Percentiles rank a stretch among this genome's conserved stretches.
Evolutionary conservation across 2,113 vertebrate species (phyloP).

Genomic region (Ceuthmochares aereus): DNA sequence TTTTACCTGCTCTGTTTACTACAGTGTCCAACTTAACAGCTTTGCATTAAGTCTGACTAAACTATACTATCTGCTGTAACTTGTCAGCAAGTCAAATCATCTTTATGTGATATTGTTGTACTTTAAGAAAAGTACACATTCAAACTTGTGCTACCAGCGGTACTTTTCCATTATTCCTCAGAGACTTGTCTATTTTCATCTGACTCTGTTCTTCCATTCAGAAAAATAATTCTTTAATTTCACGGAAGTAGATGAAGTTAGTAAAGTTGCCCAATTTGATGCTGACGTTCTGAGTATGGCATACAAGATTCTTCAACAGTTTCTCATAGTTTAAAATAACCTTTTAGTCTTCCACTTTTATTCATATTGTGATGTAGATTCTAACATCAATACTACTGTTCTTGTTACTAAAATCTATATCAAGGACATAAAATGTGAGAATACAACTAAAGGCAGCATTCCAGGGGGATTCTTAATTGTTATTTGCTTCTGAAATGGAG

Average conservation of each 20-base stretch:
- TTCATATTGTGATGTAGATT: background rate
- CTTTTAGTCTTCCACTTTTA: background rate
- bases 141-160: background rate
- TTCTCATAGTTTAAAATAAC: background rate
- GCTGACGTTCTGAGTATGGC: background rate
- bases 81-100: background rate
- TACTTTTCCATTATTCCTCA: background rate
- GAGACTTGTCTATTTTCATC: background rate
- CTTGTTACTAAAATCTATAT: background rate
- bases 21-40: background rate
- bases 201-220: background rate
- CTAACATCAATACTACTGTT: background rate
- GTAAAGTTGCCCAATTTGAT: background rate
- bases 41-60: background rate
- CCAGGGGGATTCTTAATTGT: background rate
- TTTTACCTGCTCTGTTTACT: background rate
- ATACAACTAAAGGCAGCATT: background rate
- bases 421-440: background rate
- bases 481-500: background rate
- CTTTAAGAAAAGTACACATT: background rate
- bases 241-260: background rate
- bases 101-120: background rate
- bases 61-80: background rate
- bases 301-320: background rate
- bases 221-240: background rate